A percentile compares a stretch with the other conserved stretches of the same genome.
Conservation (phyloP, 64 coral and sea anemone genomes). For the Cladopsammia gracilis region DNA sequence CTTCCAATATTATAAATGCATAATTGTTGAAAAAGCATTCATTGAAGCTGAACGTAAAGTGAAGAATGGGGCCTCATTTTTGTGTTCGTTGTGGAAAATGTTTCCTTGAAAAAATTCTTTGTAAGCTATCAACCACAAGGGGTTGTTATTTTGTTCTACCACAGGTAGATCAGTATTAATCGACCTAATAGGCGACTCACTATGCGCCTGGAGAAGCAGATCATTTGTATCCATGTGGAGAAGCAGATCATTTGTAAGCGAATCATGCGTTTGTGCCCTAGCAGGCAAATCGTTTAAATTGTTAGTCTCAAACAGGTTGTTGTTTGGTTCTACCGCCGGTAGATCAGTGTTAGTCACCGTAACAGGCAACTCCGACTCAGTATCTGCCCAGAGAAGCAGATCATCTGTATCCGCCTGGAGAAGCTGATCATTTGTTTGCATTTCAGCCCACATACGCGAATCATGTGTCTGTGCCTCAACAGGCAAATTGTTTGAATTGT, state of each 20-base stretch:
- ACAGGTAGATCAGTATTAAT: constrained; percentile 35
- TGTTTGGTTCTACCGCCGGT: too few relatives aligned
- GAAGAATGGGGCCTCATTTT: constrained; percentile 39
- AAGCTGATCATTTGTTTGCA: too few relatives aligned
- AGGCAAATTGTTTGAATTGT: too few relatives aligned
- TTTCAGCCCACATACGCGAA: neutral
- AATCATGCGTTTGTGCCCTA: too few relatives aligned
- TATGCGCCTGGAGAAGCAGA: constrained; percentile 7
- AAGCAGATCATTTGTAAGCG: too few relatives aligned
- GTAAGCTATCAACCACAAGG: constrained; percentile 43
- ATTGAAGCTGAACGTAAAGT: constrained; percentile 33
- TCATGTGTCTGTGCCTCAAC: neutral
- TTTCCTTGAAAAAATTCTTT: constrained; percentile 37
- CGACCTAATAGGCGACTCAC: neutral
- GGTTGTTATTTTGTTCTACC: constrained; percentile 2
- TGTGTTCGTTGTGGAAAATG: neutral
- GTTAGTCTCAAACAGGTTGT: too few relatives aligned
- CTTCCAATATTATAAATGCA: constrained; percentile 59
- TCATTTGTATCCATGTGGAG: too few relatives aligned
- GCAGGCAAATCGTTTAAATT: too few relatives aligned
- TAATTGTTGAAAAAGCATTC: constrained; percentile 24
- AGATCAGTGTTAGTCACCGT: too few relatives aligned
- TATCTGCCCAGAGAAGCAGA: too few relatives aligned
- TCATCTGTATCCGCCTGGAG: too few relatives aligned
- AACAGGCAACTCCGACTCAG: too few relatives aligned